Base-by-base conservation (phyloP, 2,888 invertebrate genomes). In the Actias luna region DNA sequence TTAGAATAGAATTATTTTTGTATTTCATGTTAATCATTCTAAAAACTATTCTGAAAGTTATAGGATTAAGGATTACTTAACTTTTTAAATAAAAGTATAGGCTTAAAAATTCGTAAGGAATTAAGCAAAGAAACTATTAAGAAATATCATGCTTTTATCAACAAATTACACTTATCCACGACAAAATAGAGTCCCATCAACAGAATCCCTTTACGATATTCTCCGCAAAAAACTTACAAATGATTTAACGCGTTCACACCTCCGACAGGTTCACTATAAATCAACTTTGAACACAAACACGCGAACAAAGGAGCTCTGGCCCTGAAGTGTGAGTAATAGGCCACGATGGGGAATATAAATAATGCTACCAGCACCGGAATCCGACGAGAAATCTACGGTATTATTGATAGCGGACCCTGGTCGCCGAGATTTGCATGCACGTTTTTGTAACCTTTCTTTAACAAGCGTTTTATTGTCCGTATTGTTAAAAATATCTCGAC, bases 271-370 rank as follows among this genome's bases (percentile, higher is more conserved):
- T 65, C 63, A 65, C 77, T 67, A 83, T 84, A 81, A 78, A 82
- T 84, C 78, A 76, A 64, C 66, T 66, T 58, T 52, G 61, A 59
- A 58, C 63, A 65, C 64, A 69, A 75, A 75, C 65, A 72, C 46
- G 60, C 72, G 70, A 71, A 81, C 79, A 81, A 78, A 78, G 74
- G 74, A 73, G 67, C 61, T 60, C 64, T 80, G 82, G 67, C 69
- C 73, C 68, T 83, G 85, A 84, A 84, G 84, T 84, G 80, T 80
- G 79, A 84, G 79, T 76, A 77, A 79, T 82, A 73, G 77, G 75
- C 75, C 77, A 77, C 80, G 75, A 80, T 78, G 76, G 77, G 73
- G 72, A 70, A 71, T 74, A 79, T 78, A 80, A 80, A 80, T 79
- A 78, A 76, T 73, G 63, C 69, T 60, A 60, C 60, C 64, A 50